phyloP scores from a whole-genome alignment of 2,888 invertebrate species.

The Ecdyonurus torrentis region DNA sequence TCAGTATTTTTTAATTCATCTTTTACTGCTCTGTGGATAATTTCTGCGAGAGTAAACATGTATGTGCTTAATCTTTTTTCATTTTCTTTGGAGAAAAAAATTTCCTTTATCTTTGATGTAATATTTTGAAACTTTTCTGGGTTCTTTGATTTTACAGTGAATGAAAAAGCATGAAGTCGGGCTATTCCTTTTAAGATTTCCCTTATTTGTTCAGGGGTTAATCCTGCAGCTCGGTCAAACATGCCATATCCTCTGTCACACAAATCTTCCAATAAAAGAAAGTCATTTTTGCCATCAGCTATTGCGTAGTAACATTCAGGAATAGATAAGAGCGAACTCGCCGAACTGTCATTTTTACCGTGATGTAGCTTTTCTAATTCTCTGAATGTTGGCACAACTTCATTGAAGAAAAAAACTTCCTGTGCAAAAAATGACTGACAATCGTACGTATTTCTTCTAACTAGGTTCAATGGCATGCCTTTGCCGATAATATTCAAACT shows the following conservation, averaged over 20 bases:
- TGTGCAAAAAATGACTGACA: background rate
- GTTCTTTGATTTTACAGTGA: background rate
- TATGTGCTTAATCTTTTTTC: background rate
- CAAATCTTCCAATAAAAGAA: background rate
- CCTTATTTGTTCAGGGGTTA: slow-evolving; percentile 9
- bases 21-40: background rate
- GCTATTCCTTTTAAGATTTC: background rate
- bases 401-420: background rate
- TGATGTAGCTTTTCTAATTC: background rate
- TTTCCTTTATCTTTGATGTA: background rate
- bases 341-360: background rate
- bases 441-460: background rate
- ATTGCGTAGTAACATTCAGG: background rate
- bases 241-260: slow-evolving; percentile 13
- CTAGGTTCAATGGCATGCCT: background rate
- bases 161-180: background rate
- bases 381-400: background rate
- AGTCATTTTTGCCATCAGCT: background rate
- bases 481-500: background rate
- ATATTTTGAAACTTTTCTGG: background rate
- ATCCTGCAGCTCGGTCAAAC: slow-evolving; percentile 11
- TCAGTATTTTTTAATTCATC: background rate
- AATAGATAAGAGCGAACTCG: background rate
- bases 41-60: background rate
- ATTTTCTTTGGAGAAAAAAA: background rate